Evolutionary conservation across 64 coral and sea anemone genomes (phyloP).

Genomic region (Montipora efflorescens): DNA sequence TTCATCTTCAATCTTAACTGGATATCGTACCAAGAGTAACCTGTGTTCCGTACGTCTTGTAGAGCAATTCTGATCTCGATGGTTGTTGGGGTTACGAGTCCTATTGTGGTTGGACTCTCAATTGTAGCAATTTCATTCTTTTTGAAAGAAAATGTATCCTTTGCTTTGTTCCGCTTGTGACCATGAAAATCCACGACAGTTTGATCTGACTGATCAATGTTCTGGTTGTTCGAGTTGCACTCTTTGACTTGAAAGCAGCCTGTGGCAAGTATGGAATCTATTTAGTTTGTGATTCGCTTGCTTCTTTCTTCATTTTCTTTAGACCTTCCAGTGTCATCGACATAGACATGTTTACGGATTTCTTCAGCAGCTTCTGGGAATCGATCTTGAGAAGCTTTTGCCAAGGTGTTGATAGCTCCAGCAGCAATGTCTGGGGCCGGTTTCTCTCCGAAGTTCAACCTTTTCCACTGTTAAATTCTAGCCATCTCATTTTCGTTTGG

Average conservation of each 20-base stretch:
- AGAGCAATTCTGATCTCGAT: constrained; percentile 49
- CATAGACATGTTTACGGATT: constrained; percentile 5
- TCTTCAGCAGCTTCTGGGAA: constrained; percentile 43
- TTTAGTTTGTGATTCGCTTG: not conserved
- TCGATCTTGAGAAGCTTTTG: constrained; percentile 8
- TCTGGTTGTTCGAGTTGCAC: not conserved
- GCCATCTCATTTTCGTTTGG: not conserved
- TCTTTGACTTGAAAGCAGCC: constrained; percentile 31
- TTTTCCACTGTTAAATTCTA: constrained; percentile 38
- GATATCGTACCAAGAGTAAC: constrained; percentile 18
- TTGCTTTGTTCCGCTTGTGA: no score
- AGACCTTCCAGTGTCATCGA: constrained; percentile 16
- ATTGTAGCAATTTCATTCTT: not conserved
- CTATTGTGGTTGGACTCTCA: not conserved
- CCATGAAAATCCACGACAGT: no score
- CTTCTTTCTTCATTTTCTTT: not conserved
- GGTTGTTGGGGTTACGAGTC: constrained; percentile 14
- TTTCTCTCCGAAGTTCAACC: constrained; percentile 55
- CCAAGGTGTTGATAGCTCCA: constrained; percentile 16
- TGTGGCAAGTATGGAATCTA: not conserved
- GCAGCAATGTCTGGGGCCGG: constrained; percentile 50
- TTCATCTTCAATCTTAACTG: constrained; percentile 29
- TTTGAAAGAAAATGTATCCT: not conserved
- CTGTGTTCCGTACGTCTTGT: constrained; percentile 43
- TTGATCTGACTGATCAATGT: not conserved